phyloP scores from a whole-genome alignment of 2,888 invertebrate species.

The Tortricodes alternella region DNA sequence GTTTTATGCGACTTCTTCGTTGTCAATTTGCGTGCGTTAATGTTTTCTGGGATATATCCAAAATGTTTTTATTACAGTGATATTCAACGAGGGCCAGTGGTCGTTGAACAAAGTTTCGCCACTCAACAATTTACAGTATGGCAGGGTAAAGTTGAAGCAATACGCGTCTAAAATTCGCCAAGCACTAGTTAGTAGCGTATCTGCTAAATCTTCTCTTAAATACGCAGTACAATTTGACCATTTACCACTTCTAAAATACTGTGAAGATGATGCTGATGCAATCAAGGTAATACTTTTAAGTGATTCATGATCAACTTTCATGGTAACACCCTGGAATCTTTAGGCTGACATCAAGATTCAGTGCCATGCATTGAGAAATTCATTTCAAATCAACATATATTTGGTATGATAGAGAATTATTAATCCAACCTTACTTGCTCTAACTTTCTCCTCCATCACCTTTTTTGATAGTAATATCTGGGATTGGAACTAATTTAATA shows the following conservation, averaged over 20 bases:
- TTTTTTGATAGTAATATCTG: too few species aligned
- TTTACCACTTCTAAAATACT: constrained; percentile 60
- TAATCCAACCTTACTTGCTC: too few species aligned
- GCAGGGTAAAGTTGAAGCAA: constrained; percentile 64
- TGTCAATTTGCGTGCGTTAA: not conserved
- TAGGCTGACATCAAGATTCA: too few species aligned
- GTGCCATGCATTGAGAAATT: too few species aligned
- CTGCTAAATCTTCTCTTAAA: constrained; percentile 50
- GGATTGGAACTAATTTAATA: too few species aligned
- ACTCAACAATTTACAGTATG: constrained; percentile 60
- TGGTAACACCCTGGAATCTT: too few species aligned
- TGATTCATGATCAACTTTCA: not conserved
- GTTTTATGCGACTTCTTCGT: not conserved
- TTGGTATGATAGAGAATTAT: too few species aligned
- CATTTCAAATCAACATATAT: too few species aligned
- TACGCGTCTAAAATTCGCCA: constrained; percentile 71
- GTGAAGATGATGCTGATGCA: constrained; percentile 64
- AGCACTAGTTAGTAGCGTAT: constrained; percentile 53
- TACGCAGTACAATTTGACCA: constrained; percentile 61
- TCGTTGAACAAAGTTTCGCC: constrained; percentile 66
- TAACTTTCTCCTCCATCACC: too few species aligned
- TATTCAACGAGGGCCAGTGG: constrained; percentile 72
- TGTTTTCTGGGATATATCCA: not conserved
- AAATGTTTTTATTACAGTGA: constrained; percentile 50
- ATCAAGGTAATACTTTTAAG: constrained; percentile 52